Evolutionary conservation across 2,888 invertebrate species (phyloP).

Genomic region (Eristalis intricaria): DNA sequence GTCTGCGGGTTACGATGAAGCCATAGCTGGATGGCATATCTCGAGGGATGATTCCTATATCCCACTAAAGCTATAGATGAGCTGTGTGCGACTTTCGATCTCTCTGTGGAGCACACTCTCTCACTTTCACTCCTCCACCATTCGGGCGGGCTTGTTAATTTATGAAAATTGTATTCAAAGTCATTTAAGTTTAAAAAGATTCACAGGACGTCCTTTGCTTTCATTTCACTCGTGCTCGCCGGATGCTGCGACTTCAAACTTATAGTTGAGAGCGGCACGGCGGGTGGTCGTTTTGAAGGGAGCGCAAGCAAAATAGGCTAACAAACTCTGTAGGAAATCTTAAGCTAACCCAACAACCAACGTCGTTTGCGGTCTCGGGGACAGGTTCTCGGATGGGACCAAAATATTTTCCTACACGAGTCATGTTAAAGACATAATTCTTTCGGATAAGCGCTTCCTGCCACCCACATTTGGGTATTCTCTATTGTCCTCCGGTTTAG

Average conservation of each 20-base stretch:
- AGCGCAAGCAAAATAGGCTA: conserved; percentile 20
- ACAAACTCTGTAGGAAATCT: conserved; percentile 11
- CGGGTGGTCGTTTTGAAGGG: not conserved
- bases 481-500: conserved; percentile 37
- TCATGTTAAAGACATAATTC: conserved; percentile 39
- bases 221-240: not conserved
- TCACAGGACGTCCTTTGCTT: conserved; percentile 36
- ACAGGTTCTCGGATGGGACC: not conserved
- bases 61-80: not conserved
- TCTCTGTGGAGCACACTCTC: not conserved
- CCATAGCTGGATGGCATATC: conserved; percentile 22
- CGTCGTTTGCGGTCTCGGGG: conserved; percentile 10
- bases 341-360: conserved; percentile 22
- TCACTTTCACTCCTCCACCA: not conserved
- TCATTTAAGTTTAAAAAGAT: conserved; percentile 58
- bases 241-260: conserved; percentile 43
- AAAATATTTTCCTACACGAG: conserved; percentile 16
- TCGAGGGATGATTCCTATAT: not conserved
- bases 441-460: conserved; percentile 23
- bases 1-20: not conserved
- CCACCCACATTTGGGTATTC: conserved; percentile 7
- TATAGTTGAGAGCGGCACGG: not conserved
- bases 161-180: conserved; percentile 69
- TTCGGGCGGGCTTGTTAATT: conserved; percentile 58
- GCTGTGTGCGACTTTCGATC: conserved; percentile 8